These are phyloP conservation scores for Platycheirus rosarum DNA, from an alignment of 2,888 invertebrate genomes.

Conservation along the genomic window DNA sequence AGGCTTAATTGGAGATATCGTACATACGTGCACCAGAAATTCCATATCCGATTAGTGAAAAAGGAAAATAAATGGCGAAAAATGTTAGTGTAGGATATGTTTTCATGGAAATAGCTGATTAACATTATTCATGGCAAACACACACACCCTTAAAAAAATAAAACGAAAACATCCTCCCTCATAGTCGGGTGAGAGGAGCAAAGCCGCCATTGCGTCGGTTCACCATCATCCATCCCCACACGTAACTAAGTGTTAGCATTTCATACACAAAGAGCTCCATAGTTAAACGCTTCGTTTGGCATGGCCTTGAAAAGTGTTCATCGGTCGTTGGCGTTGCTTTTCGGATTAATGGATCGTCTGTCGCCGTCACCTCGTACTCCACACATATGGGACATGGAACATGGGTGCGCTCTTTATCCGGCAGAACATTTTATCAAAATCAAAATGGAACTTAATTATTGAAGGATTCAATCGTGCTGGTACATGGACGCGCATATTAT, in stretches of 20 bases:
- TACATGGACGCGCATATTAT: neutral
- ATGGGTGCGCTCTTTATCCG: constrained; percentile 1
- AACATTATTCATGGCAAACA: constrained; percentile 55
- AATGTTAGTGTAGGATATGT: neutral
- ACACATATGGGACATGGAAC: neutral
- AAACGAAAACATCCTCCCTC: neutral
- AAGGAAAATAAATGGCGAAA: neutral
- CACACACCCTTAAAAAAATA: too few species aligned
- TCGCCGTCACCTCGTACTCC: neutral
- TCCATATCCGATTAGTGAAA: neutral
- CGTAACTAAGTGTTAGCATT: constrained; percentile 32
- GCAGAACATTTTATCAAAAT: constrained; percentile 24
- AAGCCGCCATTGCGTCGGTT: neutral
- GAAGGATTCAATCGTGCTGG: constrained; percentile 29
- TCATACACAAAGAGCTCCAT: constrained; percentile 41
- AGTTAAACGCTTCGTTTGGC: constrained; percentile 63
- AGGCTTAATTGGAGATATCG: neutral
- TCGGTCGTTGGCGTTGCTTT: constrained; percentile 66
- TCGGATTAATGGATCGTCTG: constrained; percentile 52
- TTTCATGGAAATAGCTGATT: constrained; percentile 58
- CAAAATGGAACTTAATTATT: constrained; percentile 46
- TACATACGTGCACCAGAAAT: neutral
- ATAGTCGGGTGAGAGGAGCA: neutral
- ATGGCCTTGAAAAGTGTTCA: constrained; percentile 62
- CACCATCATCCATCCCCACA: constrained; percentile 34